Evolutionary conservation across 2,113 vertebrate genomes (phyloP).

Genomic region (Pitta sordida): DNA sequence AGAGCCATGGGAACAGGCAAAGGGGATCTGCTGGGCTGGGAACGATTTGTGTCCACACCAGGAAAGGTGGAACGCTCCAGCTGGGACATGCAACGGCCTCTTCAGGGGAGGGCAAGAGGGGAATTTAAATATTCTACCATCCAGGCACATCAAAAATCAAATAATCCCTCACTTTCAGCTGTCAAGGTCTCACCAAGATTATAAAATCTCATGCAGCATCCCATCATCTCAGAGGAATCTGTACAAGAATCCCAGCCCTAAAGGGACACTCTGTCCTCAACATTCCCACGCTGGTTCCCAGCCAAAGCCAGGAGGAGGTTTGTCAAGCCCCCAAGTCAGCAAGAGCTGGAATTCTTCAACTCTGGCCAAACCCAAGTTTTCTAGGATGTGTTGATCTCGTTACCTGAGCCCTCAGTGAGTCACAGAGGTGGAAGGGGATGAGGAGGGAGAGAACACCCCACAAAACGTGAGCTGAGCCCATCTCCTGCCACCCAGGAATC

Average conservation of each 20-base stretch:
- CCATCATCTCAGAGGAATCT: too few species aligned
- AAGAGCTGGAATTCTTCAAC: background rate
- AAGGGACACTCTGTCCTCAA: background rate
- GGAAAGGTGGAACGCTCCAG: constrained; percentile 48
- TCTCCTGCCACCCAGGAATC: background rate
- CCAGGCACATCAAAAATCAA: background rate
- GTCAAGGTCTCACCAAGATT: background rate
- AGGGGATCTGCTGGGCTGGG: background rate
- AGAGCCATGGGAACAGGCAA: background rate
- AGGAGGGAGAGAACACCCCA: background rate
- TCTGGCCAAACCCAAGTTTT: background rate
- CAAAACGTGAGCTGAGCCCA: background rate
- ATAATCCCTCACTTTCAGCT: background rate
- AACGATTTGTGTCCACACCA: background rate
- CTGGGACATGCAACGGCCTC: background rate
- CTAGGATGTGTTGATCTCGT: background rate
- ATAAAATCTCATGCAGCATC: too few species aligned
- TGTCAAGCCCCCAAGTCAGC: background rate
- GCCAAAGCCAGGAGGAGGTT: background rate
- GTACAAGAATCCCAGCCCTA: background rate
- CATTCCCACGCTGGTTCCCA: background rate
- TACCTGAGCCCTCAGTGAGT: background rate
- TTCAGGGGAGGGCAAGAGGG: background rate
- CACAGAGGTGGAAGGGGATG: background rate
- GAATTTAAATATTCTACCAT: background rate